Evolutionary conservation across 2,113 vertebrate species (phyloP), one percentile per base, ranked within the genome.

Genomic region (Hymenochirus boettgeri): DNA sequence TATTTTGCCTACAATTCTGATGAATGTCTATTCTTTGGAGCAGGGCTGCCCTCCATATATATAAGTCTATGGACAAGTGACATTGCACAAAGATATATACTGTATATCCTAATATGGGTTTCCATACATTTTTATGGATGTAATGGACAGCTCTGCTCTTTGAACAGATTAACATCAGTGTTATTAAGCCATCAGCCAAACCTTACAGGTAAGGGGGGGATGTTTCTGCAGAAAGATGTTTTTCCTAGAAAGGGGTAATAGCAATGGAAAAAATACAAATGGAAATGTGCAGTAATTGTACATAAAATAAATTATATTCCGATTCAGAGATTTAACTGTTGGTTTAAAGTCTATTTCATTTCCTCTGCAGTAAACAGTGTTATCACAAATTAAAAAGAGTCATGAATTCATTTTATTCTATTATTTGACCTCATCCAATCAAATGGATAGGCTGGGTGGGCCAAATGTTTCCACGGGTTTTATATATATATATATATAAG

Each of bases 261-360:
- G 65, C 51, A 21, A 17, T 53, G 46, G 58, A 60, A 24, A n/a
- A 45, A 53, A 53, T 60, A 59, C 42, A 53, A 23, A 25, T 69
- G 27, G 51, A 60, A 33, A 52, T 52, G 56, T 69, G 65, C 65
- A 69, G 65, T 69, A 53, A 66, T 29, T 59, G 56, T 69, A 60
- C 65, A 69, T 59, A 69, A 56, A 56, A 69, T 69, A 69, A 69
- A 69, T 21, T 42, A 60, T 60, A 60, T 69, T 60, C 33, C 19
- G 23, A 53, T 60, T 60, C 57, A 60, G 23, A 69, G 23, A 19
- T 25, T 60, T 21, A 19, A 57, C 8, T 12, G 29, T 1, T 57
- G 29, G 13, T 12, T 57, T 10, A 35, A 12, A 31, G 22, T 26
- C 27, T 26, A 13, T 26, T 50, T 50, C 22, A 22, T 5, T 50